Base-by-base conservation (phyloP, 2,797 vertebrate genomes). In the Valencia hispanica region DNA sequence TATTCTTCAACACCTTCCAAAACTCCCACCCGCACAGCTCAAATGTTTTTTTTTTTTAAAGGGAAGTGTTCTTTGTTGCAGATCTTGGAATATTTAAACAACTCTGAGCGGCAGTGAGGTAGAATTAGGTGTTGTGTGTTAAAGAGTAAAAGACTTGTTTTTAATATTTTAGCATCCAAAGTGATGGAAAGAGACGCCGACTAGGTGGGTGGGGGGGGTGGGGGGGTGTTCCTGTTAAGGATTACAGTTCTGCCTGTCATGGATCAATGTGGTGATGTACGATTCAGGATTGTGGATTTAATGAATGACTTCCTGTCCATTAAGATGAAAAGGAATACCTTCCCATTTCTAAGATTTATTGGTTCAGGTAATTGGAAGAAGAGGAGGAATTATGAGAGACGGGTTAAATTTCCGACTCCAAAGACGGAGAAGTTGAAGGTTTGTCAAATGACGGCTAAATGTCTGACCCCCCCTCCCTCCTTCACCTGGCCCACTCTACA, bases 261-360 rank as follows among this genome's bases (percentile, higher is more conserved):
- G 90, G 93, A 94, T 94, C 94, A 90, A 90, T 86, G 92, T 91
- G 91, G 91, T 91, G 92, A 93, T 93, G 89, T 70, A 82, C 86
- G 84, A 84, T 80, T 92, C 86, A 43, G 84, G 84, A 93, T 88
- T 87, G 91, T 87, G 86, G 88, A 86, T 93, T 93, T 95, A 95
- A 95, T 94, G 87, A 92, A 96, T 90, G 89, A 94, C 95, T 95
- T 96, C 95, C 95, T 96, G 95, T 96, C 95, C 90, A 94, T 95
- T 95, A 95, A 87, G 93, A 94, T 87, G 89, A 91, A 89, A 93
- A 94, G 91, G 91, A 94, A 95, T 92, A 92, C 89, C 91, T 90
- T 86, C 90, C 91, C 91, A 85, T 95, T 91, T 89, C 73, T 77
- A 68, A 95, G 95, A 96, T 96, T 95, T 96, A 96, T 96, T 94